Evolutionary conservation across 2,113 vertebrate species (phyloP).

Genomic region (Lamprologus sp.): DNA sequence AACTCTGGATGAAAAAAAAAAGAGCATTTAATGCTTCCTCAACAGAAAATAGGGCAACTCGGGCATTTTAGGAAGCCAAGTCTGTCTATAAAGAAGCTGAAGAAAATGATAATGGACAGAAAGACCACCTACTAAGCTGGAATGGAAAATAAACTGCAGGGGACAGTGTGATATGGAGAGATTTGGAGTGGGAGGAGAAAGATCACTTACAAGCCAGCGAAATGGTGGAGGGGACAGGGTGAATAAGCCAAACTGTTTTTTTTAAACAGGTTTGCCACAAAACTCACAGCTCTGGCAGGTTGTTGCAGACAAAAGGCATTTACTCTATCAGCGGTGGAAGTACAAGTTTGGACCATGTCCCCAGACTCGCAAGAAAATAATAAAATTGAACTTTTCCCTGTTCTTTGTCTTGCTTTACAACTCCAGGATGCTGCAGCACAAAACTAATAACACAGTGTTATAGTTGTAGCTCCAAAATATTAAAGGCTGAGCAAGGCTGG

Average conservation of each 20-base stretch:
- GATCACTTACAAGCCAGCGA: slow-evolving; percentile 1
- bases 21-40: not conserved
- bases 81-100: not conserved
- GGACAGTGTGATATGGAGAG: not conserved
- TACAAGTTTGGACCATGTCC: not conserved
- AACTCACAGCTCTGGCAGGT: not conserved
- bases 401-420: not conserved
- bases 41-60: not conserved
- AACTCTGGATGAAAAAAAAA: not conserved
- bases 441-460: not conserved
- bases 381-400: not conserved
- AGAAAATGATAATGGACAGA: slow-evolving; percentile 8
- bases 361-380: not conserved
- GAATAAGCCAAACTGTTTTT: slow-evolving; percentile 24
- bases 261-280: slow-evolving; percentile 38
- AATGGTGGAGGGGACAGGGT: slow-evolving; percentile 15
- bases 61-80: not conserved
- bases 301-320: not conserved
- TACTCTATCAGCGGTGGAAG: not conserved
- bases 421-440: not conserved
- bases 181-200: slow-evolving; percentile 12
- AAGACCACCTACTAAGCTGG: not conserved
- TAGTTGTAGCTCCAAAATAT: not conserved
- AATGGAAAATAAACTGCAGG: slow-evolving; percentile 35
- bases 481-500: not conserved